Conservation (phyloP, 2,113 vertebrate species). For the Morphnarchus princeps region DNA sequence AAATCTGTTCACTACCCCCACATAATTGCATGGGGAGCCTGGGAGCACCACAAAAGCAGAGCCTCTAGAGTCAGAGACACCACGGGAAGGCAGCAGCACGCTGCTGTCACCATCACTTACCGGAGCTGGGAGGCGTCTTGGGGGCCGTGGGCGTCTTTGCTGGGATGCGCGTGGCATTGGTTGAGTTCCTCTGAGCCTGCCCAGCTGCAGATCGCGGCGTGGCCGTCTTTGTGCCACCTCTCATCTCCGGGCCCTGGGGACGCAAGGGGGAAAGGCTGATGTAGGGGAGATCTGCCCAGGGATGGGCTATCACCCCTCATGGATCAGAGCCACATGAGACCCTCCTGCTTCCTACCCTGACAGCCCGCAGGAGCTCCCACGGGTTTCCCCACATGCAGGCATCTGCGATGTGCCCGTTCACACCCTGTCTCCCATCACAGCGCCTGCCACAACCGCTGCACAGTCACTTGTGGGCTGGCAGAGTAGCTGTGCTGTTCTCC, state of each 20-base stretch:
- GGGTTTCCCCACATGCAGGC: neutral
- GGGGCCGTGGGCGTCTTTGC: slow-evolving; percentile 79
- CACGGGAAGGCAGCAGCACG: rapidly evolving
- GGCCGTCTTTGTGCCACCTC: slow-evolving; percentile 67
- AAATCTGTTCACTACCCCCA: neutral
- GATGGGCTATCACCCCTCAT: neutral
- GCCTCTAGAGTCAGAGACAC: neutral
- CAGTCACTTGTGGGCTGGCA: neutral
- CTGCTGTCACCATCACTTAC: slow-evolving; percentile 5
- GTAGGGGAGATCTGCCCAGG: neutral
- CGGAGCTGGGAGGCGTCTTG: slow-evolving; percentile 76
- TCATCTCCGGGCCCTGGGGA: slow-evolving; percentile 66
- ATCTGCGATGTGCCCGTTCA: rapidly evolving
- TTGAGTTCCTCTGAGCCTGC: slow-evolving; percentile 75
- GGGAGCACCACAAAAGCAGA: neutral
- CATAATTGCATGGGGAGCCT: neutral
- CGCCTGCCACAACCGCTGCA: neutral
- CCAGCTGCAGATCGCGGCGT: slow-evolving; percentile 54
- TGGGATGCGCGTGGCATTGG: slow-evolving; percentile 81
- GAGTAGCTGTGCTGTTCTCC: neutral
- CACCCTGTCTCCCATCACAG: rapidly evolving
- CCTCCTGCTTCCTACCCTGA: neutral
- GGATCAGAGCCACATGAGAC: neutral
- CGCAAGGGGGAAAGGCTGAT: neutral
- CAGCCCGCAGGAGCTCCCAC: neutral